These are phyloP conservation scores for Idaea biselata DNA, from an alignment of 2,888 invertebrate genomes.

Conservation along the genomic window DNA sequence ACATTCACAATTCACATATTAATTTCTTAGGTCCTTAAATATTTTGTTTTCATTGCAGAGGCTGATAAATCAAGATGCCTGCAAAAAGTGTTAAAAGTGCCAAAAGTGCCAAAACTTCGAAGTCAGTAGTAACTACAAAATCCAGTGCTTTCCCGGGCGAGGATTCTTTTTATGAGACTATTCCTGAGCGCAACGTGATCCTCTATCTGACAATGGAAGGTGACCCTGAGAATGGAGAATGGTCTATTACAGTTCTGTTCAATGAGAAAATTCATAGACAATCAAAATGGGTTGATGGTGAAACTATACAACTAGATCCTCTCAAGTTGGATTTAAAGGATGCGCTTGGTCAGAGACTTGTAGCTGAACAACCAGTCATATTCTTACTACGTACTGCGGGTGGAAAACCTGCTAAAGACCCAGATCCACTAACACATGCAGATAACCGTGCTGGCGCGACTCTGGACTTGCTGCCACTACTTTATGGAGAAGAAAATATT, in stretches of 20 bases:
- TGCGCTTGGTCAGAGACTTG: constrained; percentile 32
- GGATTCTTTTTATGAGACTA: constrained; percentile 35
- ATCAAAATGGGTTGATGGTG: constrained; percentile 47
- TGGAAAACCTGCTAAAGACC: constrained; percentile 53
- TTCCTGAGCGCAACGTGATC: constrained; percentile 36
- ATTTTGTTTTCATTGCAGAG: neutral
- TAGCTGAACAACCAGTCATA: constrained; percentile 57
- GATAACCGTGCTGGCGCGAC: constrained; percentile 65
- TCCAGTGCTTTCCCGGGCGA: constrained; percentile 33
- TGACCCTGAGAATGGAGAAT: constrained; percentile 44
- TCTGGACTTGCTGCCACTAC: constrained; percentile 61
- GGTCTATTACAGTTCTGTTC: constrained; percentile 45
- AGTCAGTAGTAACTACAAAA: constrained; percentile 29
- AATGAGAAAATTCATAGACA: constrained; percentile 50
- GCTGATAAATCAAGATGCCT: neutral
- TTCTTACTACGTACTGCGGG: constrained; percentile 47
- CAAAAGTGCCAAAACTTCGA: constrained; percentile 17
- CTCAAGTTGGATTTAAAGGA: constrained; percentile 44
- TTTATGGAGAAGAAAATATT: constrained; percentile 58
- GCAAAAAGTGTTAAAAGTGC: neutral
- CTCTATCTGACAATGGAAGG: constrained; percentile 45
- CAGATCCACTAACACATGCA: constrained; percentile 51
- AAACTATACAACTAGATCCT: constrained; percentile 35
- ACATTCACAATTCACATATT: too few relatives aligned
- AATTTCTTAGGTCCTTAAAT: too few relatives aligned